Conservation (phyloP, 2,888 invertebrate species). For the Sarcophaga variegata region DNA sequence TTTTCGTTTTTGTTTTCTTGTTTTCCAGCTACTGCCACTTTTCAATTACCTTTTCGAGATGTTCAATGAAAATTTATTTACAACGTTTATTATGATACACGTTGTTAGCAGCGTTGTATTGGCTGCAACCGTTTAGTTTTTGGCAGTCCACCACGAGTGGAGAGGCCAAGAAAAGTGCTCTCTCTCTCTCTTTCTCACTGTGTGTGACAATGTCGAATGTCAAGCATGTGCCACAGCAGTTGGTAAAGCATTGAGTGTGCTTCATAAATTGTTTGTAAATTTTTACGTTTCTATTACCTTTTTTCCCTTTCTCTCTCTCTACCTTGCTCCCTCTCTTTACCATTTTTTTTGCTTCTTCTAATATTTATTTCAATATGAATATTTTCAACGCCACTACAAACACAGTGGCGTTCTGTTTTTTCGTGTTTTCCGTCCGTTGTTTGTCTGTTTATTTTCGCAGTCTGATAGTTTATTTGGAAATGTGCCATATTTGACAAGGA, state of each 20-base stretch:
- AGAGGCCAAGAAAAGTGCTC: not conserved
- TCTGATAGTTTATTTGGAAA: conserved; percentile 58
- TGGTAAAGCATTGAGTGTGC: conserved; percentile 1
- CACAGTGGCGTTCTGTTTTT: not conserved
- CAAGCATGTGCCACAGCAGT: conserved; percentile 51
- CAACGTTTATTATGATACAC: conserved; percentile 30
- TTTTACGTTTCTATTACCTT: conserved; percentile 12
- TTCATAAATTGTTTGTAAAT: conserved; percentile 6
- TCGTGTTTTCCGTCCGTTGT: conserved; percentile 24
- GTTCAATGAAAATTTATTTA: conserved; percentile 31
- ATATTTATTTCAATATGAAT: not conserved
- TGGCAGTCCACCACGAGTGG: conserved; percentile 22
- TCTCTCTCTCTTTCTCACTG: conserved; percentile 1
- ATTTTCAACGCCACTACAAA: too few relatives aligned
- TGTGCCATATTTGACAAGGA: conserved; percentile 62
- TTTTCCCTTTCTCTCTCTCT: not conserved
- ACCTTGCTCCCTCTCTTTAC: conserved; percentile 1
- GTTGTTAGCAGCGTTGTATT: not conserved
- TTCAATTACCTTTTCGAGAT: conserved; percentile 24
- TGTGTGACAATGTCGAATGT: conserved; percentile 33
- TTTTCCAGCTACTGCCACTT: not conserved
- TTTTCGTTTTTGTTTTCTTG: not conserved
- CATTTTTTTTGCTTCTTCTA: conserved; percentile 15
- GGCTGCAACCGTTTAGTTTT: not conserved
- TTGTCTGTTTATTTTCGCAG: conserved; percentile 36